Percentiles rank a stretch among this genome's conserved stretches.
Conservation (phyloP, 2,888 invertebrate genomes). For the Xestia rhomboidea region DNA sequence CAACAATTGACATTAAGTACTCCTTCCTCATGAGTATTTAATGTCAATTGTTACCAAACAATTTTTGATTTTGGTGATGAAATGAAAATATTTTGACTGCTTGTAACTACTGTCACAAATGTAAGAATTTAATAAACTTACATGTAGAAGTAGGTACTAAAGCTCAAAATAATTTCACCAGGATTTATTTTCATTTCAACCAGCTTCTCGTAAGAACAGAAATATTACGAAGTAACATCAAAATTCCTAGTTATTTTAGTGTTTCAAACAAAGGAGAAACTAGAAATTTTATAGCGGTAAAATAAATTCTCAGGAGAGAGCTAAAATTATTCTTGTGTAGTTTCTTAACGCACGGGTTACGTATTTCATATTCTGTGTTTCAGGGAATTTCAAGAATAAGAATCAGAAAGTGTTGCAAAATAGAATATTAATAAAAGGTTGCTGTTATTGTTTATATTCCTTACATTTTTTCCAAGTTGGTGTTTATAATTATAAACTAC, state of each 20-base stretch:
- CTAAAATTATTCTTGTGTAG: slow-evolving; percentile 62
- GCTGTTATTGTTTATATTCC: background rate
- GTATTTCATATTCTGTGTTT: slow-evolving; percentile 49
- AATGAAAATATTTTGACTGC: background rate
- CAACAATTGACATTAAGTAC: too few species aligned
- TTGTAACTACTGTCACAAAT: background rate
- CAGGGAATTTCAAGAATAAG: slow-evolving; percentile 29
- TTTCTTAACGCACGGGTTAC: slow-evolving; percentile 51
- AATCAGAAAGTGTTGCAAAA: slow-evolving; percentile 15
- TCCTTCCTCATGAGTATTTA: too few species aligned
- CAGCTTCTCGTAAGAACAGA: slow-evolving; percentile 27
- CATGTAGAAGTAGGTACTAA: background rate
- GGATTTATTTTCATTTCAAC: slow-evolving; percentile 20
- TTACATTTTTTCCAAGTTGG: background rate
- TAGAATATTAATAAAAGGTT: background rate
- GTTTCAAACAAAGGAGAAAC: slow-evolving; percentile 46
- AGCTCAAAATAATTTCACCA: background rate
- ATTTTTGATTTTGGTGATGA: background rate
- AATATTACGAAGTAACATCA: slow-evolving; percentile 33
- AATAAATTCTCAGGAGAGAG: slow-evolving; percentile 51
- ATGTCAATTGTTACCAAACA: too few species aligned
- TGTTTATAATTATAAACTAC: background rate
- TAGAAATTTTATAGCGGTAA: slow-evolving; percentile 39
- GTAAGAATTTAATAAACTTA: background rate
- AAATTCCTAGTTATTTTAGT: slow-evolving; percentile 51